Conservation (phyloP, 2,888 invertebrate species). For the Leucophenga maculata region DNA sequence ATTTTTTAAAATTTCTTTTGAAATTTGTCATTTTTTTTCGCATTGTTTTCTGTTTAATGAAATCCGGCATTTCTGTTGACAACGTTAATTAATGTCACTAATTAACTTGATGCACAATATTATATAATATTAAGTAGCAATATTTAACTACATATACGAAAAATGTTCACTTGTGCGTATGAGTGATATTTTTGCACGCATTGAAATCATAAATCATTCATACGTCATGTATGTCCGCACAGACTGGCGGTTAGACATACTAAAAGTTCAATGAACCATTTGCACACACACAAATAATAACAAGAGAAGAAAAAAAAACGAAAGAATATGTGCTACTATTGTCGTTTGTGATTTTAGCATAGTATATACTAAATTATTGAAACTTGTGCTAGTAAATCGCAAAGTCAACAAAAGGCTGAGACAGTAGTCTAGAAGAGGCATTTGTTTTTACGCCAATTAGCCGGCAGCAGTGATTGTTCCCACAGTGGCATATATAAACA, state of each 20-base stretch:
- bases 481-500: neutral
- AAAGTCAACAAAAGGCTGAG: neutral
- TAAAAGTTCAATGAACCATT: conserved; percentile 17
- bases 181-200: conserved; percentile 33
- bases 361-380: conserved; percentile 11
- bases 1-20: neutral
- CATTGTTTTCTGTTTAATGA: conserved; percentile 42
- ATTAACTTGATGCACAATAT: conserved; percentile 46
- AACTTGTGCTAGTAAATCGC: conserved; percentile 11
- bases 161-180: conserved; percentile 19
- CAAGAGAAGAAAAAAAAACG: neutral
- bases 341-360: neutral
- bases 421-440: neutral
- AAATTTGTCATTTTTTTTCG: conserved; percentile 14
- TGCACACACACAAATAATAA: neutral
- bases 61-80: conserved; percentile 54
- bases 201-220: conserved; percentile 56
- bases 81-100: conserved; percentile 56
- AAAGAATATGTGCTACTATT: neutral
- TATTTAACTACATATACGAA: neutral
- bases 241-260: neutral
- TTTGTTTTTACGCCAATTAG: conserved; percentile 10
- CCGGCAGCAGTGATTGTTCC: conserved; percentile 10
- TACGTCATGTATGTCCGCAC: conserved; percentile 51
- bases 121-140: conserved; percentile 23